phyloP scores from a whole-genome alignment of 2,113 vertebrate genomes.

The Grammomys dolichurus region DNA sequence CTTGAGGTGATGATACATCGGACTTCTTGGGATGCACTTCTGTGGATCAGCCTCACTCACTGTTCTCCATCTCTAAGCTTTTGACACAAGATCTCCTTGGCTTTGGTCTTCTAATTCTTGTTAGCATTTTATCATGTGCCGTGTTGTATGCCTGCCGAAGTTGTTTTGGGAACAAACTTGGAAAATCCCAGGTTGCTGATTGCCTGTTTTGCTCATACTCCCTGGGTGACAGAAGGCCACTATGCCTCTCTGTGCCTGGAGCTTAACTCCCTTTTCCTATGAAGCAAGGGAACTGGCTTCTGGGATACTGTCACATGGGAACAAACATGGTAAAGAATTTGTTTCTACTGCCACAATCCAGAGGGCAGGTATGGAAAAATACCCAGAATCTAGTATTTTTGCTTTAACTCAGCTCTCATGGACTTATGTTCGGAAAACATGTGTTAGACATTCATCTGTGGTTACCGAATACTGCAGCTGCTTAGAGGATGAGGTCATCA shows the following conservation, averaged over 20 bases:
- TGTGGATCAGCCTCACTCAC: background rate
- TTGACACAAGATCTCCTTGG: background rate
- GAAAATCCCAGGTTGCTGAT: background rate
- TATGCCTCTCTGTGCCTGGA: background rate
- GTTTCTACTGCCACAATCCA: background rate
- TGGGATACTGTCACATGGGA: background rate
- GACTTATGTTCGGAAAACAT: constrained; percentile 37
- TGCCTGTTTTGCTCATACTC: background rate
- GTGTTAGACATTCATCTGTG: constrained; percentile 39
- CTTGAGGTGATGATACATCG: background rate
- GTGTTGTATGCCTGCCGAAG: background rate
- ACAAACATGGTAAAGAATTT: background rate
- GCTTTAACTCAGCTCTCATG: background rate
- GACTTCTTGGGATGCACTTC: background rate
- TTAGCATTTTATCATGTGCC: background rate
- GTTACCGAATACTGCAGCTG: background rate
- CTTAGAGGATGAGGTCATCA: constrained; percentile 58
- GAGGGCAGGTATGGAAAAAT: constrained; percentile 39
- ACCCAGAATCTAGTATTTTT: constrained; percentile 44
- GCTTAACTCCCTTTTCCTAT: background rate
- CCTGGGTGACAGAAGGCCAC: background rate
- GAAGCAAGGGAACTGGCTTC: background rate
- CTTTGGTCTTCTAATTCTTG: background rate
- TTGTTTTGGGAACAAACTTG: constrained; percentile 4
- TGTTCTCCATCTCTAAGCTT: background rate